Base-by-base conservation (phyloP, 1,140 invertebrate species). In the Fopius arisanus region DNA sequence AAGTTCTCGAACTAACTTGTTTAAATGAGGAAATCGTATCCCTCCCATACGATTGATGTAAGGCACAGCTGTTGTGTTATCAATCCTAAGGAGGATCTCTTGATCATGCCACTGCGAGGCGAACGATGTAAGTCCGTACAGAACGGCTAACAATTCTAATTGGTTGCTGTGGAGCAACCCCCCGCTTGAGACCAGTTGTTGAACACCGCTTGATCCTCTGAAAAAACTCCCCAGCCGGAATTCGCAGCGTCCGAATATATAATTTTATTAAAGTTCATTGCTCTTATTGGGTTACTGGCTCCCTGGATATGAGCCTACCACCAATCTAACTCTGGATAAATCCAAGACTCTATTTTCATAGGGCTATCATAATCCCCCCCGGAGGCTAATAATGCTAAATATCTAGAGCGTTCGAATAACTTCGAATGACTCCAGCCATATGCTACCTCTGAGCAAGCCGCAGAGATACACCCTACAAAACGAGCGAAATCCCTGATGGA, bases 211-310 rank as follows among this genome's bases (percentile, higher is more conserved):
- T 67, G 4, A 14, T 16, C 62, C 0, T 31, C 12, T 51, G 73
- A 73, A 28, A 29, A 72, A 10, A 70, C 70, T 3, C 77, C 79
- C 80, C 83, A 84, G 7, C 81, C 83, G 3, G 80, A 75, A 6
- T 59, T 14, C 10, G 78, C 81, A 9, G 78, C 74, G 43, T 82
- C 81, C 3, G 79, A 75, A 71, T 78, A 79, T 67, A 82, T 81
- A 48, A 75, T 75, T 29, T 79, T 23, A n/a, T 31, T 40, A 23
- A 65, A 78, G 9, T 2, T 41, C 12, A 31, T 26, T 43, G 41
- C 1, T 16, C 63, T 28, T 14, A 74, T 66, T 4, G 54, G 68
- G 67, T 74, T 67, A 2, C 31, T 16, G 23, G 66, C 19, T 6
- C 21, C 14, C 26, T 26, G 5, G 9, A 77, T 63, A 54, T 72